These are phyloP conservation scores for Lamellibrachia satsuma DNA, from an alignment of 2,888 invertebrate genomes.

Conservation along the genomic window DNA sequence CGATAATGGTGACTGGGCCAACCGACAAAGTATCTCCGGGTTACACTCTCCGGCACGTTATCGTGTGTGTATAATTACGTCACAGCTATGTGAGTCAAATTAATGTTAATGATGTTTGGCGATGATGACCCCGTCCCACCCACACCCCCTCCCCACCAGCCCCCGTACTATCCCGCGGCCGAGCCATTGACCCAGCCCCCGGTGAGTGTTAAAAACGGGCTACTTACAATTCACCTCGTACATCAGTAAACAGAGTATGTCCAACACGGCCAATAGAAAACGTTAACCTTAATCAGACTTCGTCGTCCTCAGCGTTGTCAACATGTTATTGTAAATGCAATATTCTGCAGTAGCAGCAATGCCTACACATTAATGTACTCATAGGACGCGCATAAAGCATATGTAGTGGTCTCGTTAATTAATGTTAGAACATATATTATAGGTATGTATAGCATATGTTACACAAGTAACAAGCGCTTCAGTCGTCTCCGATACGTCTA, in stretches of 20 bases:
- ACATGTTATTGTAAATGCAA: too few relatives aligned
- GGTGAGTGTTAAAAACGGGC: background rate
- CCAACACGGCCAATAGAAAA: background rate
- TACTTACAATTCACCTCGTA: background rate
- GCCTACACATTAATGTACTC: too few relatives aligned
- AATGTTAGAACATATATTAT: too few relatives aligned
- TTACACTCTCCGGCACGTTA: background rate
- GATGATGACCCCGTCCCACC: background rate
- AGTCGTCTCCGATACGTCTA: too few relatives aligned
- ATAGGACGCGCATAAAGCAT: too few relatives aligned
- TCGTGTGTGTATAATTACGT: background rate
- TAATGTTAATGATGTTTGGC: background rate
- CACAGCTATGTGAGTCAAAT: background rate
- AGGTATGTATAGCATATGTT: too few relatives aligned
- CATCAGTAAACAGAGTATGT: background rate
- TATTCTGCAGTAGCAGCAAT: too few relatives aligned
- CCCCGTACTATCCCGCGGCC: background rate
- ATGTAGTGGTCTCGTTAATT: too few relatives aligned
- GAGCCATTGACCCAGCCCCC: background rate
- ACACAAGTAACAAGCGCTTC: too few relatives aligned
- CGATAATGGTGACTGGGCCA: conserved; percentile 1
- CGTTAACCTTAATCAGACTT: too few relatives aligned
- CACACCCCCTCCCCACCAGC: background rate
- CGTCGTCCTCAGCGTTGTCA: too few relatives aligned
- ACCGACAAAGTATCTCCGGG: background rate